Base-by-base conservation (phyloP, 2,797 vertebrate genomes). In the Scleropages formosus region DNA sequence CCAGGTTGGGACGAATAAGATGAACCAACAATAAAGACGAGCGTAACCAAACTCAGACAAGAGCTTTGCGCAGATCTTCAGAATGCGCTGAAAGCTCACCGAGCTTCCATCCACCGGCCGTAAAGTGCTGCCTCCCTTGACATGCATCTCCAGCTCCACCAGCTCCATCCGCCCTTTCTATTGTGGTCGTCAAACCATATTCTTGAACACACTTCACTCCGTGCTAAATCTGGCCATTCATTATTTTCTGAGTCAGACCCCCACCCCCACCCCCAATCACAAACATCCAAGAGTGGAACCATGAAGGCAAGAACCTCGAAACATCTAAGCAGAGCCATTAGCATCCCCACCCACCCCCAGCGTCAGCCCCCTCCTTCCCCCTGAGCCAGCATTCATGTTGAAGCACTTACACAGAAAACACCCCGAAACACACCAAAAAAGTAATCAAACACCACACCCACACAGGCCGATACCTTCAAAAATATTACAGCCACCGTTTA, bases 201-300 rank as follows among this genome's bases (percentile, higher is more conserved):
- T 20, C 66, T 26, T 73, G 16, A 15, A 53, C 64, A 67, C n/a
- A 70, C 47, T 69, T 74, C 66, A 73, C 74, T 73, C 65, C 61
- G n/a, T 15, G 24, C 72, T 53, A 74, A 74, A 68, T 68, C 65
- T 69, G 46, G 22, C 58, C 18, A 18, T 73, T 60, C 51, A 39
- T 71, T 66, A 66, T 69, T 67, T 31, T 65, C 27, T 70, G 64
- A 74, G 53, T 74, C 72, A 69, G 53, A 61, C 44, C 53, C 66
- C 56, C 24, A 63, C 26, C 15, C 59, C 9, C 69, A 27, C 27
- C 58, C 16, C 18, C 22, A 1, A 20, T 68, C 58, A 26, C 66
- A 47, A 69, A 59, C 20, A 71, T 51, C 58, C 24, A 27, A 26
- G 51, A 71, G 24, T 2, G 26, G 24, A 70, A 53, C 59, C 68